Conservation (phyloP, 2,888 invertebrate genomes). For the Schizaphis graminum region DNA sequence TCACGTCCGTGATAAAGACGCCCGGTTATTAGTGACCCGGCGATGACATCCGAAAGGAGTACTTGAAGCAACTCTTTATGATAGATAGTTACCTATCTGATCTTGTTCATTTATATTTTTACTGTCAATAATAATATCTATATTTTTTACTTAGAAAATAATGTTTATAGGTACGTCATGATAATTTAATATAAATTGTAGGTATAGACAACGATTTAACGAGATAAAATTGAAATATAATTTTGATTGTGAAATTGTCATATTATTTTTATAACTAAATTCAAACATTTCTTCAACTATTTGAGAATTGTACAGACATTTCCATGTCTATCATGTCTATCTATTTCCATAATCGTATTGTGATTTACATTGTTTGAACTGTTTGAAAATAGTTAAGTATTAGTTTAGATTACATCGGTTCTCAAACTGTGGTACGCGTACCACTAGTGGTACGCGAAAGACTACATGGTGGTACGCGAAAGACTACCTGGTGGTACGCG, state of each 20-base stretch:
- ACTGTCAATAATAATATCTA: neutral
- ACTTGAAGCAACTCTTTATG: neutral
- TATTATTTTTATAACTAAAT: neutral
- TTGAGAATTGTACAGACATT: neutral
- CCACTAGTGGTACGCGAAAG: too few relatives aligned
- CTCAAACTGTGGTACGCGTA: too few relatives aligned
- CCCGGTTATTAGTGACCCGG: neutral
- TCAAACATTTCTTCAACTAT: neutral
- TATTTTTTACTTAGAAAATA: neutral
- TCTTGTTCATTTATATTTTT: neutral
- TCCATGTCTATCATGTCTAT: too few relatives aligned
- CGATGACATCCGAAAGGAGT: neutral
- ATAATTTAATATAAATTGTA: neutral
- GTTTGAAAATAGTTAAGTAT: neutral
- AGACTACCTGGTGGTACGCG: too few relatives aligned
- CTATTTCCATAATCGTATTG: too few relatives aligned
- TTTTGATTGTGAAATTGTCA: neutral
- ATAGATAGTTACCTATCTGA: neutral
- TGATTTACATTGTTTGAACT: neutral
- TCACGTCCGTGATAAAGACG: constrained; percentile 70
- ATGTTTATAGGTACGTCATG: neutral
- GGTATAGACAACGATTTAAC: neutral
- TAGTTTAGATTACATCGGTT: too few relatives aligned
- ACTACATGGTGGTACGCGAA: too few relatives aligned
- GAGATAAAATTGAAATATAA: neutral